These are phyloP conservation scores for Gouania willdenowi DNA, from an alignment of 2,797 vertebrate species.

Conservation along the genomic window DNA sequence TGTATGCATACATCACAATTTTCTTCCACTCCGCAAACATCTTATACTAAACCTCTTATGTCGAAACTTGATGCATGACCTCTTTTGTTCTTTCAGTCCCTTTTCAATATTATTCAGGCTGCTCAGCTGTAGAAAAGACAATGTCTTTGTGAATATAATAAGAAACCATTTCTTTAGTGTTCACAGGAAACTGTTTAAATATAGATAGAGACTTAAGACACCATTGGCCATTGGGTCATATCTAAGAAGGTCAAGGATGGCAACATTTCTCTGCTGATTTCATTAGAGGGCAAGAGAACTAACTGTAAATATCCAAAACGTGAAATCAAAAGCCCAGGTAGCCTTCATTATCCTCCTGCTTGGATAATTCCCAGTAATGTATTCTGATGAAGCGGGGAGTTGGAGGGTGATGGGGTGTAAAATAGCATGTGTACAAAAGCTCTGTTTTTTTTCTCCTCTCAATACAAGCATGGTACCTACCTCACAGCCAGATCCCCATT, in stretches of 20 bases:
- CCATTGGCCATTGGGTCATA: constrained; percentile 50
- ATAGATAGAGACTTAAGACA: constrained; percentile 69
- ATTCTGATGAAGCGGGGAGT: constrained; percentile 62
- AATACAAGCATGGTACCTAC: constrained; percentile 32
- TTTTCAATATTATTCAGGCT: constrained; percentile 45
- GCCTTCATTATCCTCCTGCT: constrained; percentile 55
- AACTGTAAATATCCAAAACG: constrained; percentile 54
- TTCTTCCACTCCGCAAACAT: constrained; percentile 15
- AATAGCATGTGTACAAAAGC: constrained; percentile 66
- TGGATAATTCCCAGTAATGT: constrained; percentile 62
- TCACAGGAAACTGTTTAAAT: constrained; percentile 65
- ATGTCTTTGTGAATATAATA: constrained; percentile 23
- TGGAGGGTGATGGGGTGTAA: constrained; percentile 72
- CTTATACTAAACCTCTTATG: constrained; percentile 32
- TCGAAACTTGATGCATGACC: constrained; percentile 27
- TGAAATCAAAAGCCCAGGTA: constrained; percentile 30
- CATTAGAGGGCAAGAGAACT: constrained; percentile 46
- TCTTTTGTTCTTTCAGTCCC: constrained; percentile 49
- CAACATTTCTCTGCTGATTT: constrained; percentile 54
- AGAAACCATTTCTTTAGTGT: constrained; percentile 50
- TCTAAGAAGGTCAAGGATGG: constrained; percentile 61
- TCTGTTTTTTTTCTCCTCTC: constrained; percentile 18
- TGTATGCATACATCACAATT: constrained; percentile 2
- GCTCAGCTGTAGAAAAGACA: constrained; percentile 59
- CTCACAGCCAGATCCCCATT: constrained; percentile 68